phyloP scores from a whole-genome alignment of 2,797 vertebrate species.

The Cyclura pinguis region DNA sequence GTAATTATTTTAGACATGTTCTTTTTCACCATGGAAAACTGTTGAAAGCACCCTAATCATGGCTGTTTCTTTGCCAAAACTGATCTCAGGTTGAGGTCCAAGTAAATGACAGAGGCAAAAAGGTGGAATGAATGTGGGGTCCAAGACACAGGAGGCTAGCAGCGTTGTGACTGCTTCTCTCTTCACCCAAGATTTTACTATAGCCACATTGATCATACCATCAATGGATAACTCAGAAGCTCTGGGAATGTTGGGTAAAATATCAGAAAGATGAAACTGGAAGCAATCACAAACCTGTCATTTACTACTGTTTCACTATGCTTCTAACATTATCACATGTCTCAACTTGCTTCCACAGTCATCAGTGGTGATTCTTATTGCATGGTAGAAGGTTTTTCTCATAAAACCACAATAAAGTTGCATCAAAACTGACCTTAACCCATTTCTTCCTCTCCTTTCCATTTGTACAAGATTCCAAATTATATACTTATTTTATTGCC shows the following conservation, averaged over 20 bases:
- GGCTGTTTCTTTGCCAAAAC: neutral
- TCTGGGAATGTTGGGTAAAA: neutral
- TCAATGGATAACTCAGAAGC: neutral
- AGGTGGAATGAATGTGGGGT: neutral
- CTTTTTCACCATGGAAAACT: neutral
- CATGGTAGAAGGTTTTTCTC: neutral
- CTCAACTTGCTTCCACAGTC: neutral
- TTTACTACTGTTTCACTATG: neutral
- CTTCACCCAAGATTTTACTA: neutral
- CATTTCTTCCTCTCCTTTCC: rapidly evolving
- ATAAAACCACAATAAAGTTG: neutral
- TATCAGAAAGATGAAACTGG: neutral
- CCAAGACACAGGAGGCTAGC: no score
- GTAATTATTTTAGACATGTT: neutral
- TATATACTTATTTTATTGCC: neutral
- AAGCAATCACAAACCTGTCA: neutral
- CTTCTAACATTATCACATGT: neutral
- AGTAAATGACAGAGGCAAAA: neutral
- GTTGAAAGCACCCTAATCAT: neutral
- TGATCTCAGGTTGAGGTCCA: no score
- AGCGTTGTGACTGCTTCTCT: neutral
- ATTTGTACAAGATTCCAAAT: neutral
- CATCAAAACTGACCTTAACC: neutral
- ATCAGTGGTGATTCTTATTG: neutral
- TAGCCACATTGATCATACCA: neutral